Evolutionary conservation across 2,888 invertebrate species (phyloP), one percentile per base, ranked within the genome.

Genomic region (Dynastes tityus): DNA sequence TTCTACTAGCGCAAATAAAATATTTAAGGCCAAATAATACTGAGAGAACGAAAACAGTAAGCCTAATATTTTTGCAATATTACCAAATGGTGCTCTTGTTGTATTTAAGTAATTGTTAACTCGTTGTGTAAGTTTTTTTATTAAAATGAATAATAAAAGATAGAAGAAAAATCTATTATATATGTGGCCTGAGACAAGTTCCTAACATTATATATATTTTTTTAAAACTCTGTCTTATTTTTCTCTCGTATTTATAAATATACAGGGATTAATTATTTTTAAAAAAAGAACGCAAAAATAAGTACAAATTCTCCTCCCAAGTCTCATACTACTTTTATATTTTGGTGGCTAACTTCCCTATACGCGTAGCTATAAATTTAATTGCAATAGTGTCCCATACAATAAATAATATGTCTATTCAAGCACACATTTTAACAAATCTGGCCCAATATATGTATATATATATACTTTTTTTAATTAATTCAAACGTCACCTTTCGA

Each of bases 151-250:
- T 63, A 32, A 37, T 22, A 45, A 45, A 45, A 8, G 45, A 45
- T 45, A 45, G 45, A 45, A 2, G 11, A 45, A 11, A 45, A 45
- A 45, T 45, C 45, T 45, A 45, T 45, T 45, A 45, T 70, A 74
- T 78, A 55, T 37, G 67, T 76, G 78, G 78, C 78, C 78, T 65
- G n/a, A 40, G 13, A 27, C 55, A 75, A 78, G 78, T 78, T 78
- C 78, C 78, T 78, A 73, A 51, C 40, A 13, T 40, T 45, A 68
- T 45, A 49, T 49, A 45, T 29, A 45, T 11, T 58, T 27, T 37
- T 37, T 45, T 0, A 45, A 45, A 45, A 45, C 22, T 55, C 16
- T 22, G 55, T 55, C 6, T 45, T 45, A 45, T 45, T 45, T 37
- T 45, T 45, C 45, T 45, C 9, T 45, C 45, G 45, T 8, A 11